These are phyloP conservation scores for Eurois occulta DNA, from an alignment of 2,888 invertebrate genomes.

Conservation along the genomic window DNA sequence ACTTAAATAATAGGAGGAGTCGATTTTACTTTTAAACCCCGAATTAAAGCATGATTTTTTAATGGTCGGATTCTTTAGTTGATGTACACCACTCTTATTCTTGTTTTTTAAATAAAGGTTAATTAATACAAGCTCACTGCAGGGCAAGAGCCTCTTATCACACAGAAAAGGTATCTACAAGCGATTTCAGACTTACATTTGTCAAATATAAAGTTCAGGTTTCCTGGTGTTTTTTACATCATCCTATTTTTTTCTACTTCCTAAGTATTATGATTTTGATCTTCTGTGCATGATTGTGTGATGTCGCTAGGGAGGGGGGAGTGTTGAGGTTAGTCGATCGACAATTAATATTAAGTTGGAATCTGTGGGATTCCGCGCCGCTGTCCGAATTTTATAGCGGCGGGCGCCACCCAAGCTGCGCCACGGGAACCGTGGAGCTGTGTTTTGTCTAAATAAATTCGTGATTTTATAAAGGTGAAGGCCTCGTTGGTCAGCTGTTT, in stretches of 20 bases:
- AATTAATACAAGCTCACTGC: not conserved
- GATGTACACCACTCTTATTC: too few species aligned
- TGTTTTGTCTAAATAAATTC: conserved; percentile 10
- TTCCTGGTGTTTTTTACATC: not conserved
- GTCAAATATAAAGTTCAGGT: not conserved
- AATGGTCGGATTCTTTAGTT: too few species aligned
- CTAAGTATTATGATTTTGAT: not conserved
- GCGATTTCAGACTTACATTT: not conserved
- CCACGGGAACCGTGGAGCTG: conserved; percentile 73
- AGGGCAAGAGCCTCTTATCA: not conserved
- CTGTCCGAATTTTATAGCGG: conserved; percentile 90
- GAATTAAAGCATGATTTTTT: too few species aligned
- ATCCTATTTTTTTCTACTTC: not conserved
- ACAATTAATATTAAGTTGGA: conserved; percentile 90
- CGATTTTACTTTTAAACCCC: too few species aligned
- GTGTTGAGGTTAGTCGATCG: conserved; percentile 86
- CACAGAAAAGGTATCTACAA: not conserved
- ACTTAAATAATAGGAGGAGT: too few species aligned
- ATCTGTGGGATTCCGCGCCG: conserved; percentile 90
- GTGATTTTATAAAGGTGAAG: not conserved
- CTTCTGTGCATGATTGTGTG: conserved; percentile 33
- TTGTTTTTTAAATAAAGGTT: not conserved
- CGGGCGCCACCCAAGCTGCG: conserved; percentile 89
- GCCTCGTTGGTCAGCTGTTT: not conserved
- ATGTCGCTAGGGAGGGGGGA: conserved; percentile 65